Percentiles rank a stretch among this genome's conserved stretches.
These are phyloP conservation scores for Lacerta agilis DNA, from an alignment of 2,797 vertebrate genomes.

Conservation along the genomic window DNA sequence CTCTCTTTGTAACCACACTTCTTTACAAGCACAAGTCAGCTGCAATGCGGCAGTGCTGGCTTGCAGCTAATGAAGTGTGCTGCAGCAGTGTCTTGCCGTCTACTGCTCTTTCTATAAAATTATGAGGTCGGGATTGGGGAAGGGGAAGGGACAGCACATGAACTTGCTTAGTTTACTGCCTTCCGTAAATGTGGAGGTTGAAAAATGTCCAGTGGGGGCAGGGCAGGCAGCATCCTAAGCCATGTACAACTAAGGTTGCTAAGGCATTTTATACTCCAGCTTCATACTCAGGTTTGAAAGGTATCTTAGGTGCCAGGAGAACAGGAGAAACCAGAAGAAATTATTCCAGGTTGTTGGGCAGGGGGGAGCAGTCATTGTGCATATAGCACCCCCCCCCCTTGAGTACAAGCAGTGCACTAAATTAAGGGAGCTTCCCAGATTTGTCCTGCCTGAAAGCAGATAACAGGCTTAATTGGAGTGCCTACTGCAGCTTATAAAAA, in stretches of 20 bases:
- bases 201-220: constrained; percentile 11
- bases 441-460: neutral
- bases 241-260: constrained; percentile 20
- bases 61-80: constrained; percentile 72
- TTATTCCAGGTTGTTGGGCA: neutral
- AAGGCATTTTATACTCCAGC: neutral
- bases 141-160: constrained; percentile 20
- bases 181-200: constrained; percentile 14
- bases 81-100: constrained; percentile 52
- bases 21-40: constrained; percentile 67
- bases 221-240: constrained; percentile 23
- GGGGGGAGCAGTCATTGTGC: neutral
- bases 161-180: constrained; percentile 27
- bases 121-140: constrained; percentile 34
- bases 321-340: neutral
- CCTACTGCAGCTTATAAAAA: neutral
- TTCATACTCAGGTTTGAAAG: constrained; percentile 37
- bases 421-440: neutral
- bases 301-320: neutral
- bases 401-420: neutral
- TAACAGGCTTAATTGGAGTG: neutral
- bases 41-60: constrained; percentile 73
- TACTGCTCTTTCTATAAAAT: constrained; percentile 54
- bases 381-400: rapidly evolving
- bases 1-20: constrained; percentile 56